Percentiles rank a stretch among this genome's conserved stretches.
Evolutionary conservation across 2,888 invertebrate genomes (phyloP).

Genomic region (Agrotis exclamationis): DNA sequence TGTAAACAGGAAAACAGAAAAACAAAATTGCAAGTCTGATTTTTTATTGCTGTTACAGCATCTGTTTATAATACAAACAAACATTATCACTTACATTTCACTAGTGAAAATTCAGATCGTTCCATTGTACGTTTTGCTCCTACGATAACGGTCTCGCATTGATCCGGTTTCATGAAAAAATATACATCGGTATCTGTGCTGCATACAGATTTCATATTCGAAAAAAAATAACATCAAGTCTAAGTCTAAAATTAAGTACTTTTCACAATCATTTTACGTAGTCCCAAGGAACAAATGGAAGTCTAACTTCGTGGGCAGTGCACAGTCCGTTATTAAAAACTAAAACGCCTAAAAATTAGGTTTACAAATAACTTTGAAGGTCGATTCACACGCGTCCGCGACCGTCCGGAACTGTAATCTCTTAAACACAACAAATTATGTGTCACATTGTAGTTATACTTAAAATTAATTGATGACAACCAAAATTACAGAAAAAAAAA

Average conservation of each 20-base stretch:
- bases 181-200: conserved; percentile 67
- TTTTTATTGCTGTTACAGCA: conserved; percentile 91
- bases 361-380: conserved; percentile 73
- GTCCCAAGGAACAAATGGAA: conserved; percentile 71
- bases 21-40: conserved; percentile 82
- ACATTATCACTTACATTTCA: conserved; percentile 86
- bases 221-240: conserved; percentile 72
- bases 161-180: conserved; percentile 70
- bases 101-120: conserved; percentile 86
- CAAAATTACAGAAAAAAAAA: conserved; percentile 42
- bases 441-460: conserved; percentile 11
- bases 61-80: conserved; percentile 88
- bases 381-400: conserved; percentile 66
- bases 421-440: conserved; percentile 36
- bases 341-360: conserved; percentile 77
- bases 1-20: conserved; percentile 62
- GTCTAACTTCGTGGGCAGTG: conserved; percentile 78
- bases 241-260: conserved; percentile 87
- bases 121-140: conserved; percentile 78
- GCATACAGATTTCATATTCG: conserved; percentile 60
- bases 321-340: conserved; percentile 73
- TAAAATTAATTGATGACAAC: conserved; percentile 26
- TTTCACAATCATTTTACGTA: conserved; percentile 65
- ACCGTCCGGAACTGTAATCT: conserved; percentile 46
- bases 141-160: conserved; percentile 63